Evolutionary conservation across 1,140 invertebrate genomes (phyloP), one percentile per base, ranked within the genome.

Genomic region (Antheraea mylitta): DNA sequence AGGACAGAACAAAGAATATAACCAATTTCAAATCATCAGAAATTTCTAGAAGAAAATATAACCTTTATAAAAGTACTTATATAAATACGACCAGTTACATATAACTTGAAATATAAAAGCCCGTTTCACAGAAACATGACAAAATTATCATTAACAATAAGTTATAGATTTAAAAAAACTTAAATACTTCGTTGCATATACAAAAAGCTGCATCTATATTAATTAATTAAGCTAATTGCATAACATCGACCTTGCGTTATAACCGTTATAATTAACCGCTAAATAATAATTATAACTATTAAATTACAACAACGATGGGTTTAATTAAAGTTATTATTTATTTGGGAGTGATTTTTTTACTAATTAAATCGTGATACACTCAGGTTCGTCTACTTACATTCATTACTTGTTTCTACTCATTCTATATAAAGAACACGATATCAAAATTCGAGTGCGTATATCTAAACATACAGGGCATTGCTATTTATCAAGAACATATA

Each of bases 121-220:
- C 16, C 11, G 13, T 53, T 53, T 53, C 11, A 16, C 16, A 53
- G 45, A 53, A 53, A 53, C 45, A 53, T 16, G 16, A 53, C 45
- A 6, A 53, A 53, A 16, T 53, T 6, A 53, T 6, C 45, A 53
- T 53, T 18, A 71, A 62, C 73, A 30, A 42, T 2, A 10, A 7
- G 38, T 10, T 0, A 42, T 7, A 11, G 38, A 42, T 10, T 16
- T 11, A 16, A 13, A 53, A 53, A 53, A 16, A 69, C 37, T 53
- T 68, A 61, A 64, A 64, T 72, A 75, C 67, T 80, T 80, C 78
- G 78, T 80, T 80, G 78, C 76, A 76, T 66, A 73, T 74, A 76
- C 70, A 74, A 77, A 76, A 78, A 80, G 73, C 22, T 30, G 22
- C 22, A 4, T 30, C 75, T 10, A 58, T 67, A 13, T 67, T 59